phyloP scores from a whole-genome alignment of 2,888 invertebrate species.

The Rotaria sp. region DNA sequence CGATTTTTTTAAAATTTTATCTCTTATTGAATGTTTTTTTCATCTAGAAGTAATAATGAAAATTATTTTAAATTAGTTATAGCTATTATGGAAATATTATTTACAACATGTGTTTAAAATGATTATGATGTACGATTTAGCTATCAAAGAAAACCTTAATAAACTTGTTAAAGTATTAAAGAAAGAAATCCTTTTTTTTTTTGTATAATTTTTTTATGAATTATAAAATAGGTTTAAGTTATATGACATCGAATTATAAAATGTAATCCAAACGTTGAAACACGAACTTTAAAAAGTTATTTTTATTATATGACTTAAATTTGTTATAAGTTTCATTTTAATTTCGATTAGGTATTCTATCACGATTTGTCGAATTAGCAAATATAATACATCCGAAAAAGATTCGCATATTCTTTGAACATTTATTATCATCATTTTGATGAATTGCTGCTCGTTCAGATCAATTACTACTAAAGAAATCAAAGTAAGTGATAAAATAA shows the following conservation, averaged over 20 bases:
- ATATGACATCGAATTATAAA: conserved; percentile 19
- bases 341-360: not conserved
- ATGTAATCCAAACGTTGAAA: conserved; percentile 20
- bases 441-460: conserved; percentile 1
- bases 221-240: not conserved
- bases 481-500: no score
- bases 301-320: not conserved
- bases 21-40: not conserved
- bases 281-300: not conserved
- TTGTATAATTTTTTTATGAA: not conserved
- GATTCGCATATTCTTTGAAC: conserved; percentile 2
- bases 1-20: not conserved
- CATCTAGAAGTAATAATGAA: not conserved
- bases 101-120: not conserved
- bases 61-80: conserved; percentile 14
- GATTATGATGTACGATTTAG: conserved; percentile 25
- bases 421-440: not conserved
- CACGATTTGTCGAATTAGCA: conserved; percentile 7
- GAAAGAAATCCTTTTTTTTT: not conserved
- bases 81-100: not conserved
- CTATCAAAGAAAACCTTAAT: not conserved
- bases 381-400: conserved; percentile 4
- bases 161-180: not conserved
- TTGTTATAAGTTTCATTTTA: not conserved
- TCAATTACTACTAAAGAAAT: conserved; percentile 19